Evolutionary conservation across 2,888 invertebrate species (phyloP), one percentile per base, ranked within the genome.

Genomic region (Ochropacha duplaris): DNA sequence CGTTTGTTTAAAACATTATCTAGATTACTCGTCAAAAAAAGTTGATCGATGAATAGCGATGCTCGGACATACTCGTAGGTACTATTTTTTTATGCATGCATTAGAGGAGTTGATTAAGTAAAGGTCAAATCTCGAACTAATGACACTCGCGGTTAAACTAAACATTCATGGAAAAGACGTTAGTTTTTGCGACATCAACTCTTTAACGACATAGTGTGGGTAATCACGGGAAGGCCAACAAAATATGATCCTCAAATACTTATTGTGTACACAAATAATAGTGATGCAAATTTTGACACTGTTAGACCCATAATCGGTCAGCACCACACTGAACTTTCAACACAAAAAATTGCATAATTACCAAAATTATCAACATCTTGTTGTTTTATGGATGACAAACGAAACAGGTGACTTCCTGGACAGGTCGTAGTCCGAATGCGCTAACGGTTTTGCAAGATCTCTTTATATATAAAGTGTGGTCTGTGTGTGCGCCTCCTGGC

Each of bases 391-490:
- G 78, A 66, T 81, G 77, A 81, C 78, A 81, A 84, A 80, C 83
- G 74, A 74, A 78, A 82, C 87, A 80, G 83, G 80, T 84, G 83
- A 90, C 84, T 90, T 91, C 90, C 92, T 90, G 91, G 82, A 84
- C 87, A 80, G 81, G 80, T 78, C 83, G 82, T 83, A 76, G 83
- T 85, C 82, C 83, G 90, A 91, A 85, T 92, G 91, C 88, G 92
- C 74, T 84, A 83, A 87, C 86, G 87, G 86, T 92, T 88, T 89
- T 84, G 90, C 84, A 90, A 90, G 86, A 85, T 87, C 79, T 84
- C 87, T 81, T 86, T 92, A 87, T 92, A 92, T 91, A 90, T 86
- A 81, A 84, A 81, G 80, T 78, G 83, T 77, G 77, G 73, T 76
- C 79, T 79, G 73, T 76, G 76, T 77, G 77, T 76, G 84, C 78